Evolutionary conservation across 2,888 invertebrate genomes (phyloP), one percentile per base, ranked within the genome.

Genomic region (Digitonthophagus gazella): DNA sequence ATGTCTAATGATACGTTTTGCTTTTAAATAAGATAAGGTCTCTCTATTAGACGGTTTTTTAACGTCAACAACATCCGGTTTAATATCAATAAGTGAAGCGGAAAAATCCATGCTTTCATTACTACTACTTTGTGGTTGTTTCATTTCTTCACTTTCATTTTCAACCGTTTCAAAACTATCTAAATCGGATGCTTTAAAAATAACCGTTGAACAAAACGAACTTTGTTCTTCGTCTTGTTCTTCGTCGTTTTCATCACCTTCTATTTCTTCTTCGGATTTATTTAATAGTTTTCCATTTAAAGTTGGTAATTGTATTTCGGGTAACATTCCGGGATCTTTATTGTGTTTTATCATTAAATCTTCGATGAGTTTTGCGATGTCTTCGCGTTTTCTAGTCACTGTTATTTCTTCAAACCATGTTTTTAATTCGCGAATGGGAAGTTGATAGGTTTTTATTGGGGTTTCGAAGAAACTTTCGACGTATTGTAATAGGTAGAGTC

Each of bases 401-500:
- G 89, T 85, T 70, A 93, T 90, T 78, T 92, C 91, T 72, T 92
- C 90, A 81, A 97, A 97, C 97, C 97, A 97, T 78, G 89, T 89
- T 67, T 88, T 86, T 71, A 97, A 83, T 71, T 91, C 89, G 80
- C 91, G 91, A 75, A 97, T 94, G 19, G 97, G 96, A 74, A 93
- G 84, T 65, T 88, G 84, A 78, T 93, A 97, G 82, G 95, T 93
- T 74, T 86, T 85, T 67, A 97, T 89, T 0, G 96, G 96, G 78
- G 90, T 89, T 93, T 94, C 61, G 82, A 97, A 97, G 84, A 99
- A 98, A 71, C 93, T 93, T 84, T 99, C 98, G 3, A 96, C 96
- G 85, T 97, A 99, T 81, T 98, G 97, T 67, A 99, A 85, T 70
- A 98, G 86, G 83, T 93, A 99, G 11, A 98, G 85, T 0, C 99